Evolutionary conservation across 2,113 vertebrate genomes (phyloP).

Genomic region (Tricholaema leucomelas): DNA sequence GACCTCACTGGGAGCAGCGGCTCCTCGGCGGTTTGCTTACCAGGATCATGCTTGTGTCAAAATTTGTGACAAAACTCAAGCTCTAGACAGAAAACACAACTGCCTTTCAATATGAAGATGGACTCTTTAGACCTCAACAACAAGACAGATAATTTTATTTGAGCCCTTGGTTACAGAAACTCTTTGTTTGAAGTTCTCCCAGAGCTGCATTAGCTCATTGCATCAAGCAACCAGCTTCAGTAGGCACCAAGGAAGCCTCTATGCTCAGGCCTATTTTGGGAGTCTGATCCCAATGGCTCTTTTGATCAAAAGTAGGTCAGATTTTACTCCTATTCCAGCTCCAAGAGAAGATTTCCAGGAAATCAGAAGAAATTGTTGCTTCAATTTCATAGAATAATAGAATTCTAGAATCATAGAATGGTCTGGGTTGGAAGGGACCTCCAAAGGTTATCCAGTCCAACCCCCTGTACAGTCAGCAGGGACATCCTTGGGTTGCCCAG

Average conservation of each 20-base stretch:
- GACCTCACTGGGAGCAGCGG: slow-evolving; percentile 46
- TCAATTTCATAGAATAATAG: neutral
- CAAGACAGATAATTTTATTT: slow-evolving; percentile 46
- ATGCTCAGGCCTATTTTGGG: neutral
- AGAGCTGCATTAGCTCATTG: slow-evolving; percentile 32
- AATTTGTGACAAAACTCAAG: slow-evolving; percentile 18
- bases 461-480: no score
- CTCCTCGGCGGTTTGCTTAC: neutral
- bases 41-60: neutral
- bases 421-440: no score
- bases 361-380: slow-evolving; percentile 24
- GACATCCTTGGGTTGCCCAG: no score
- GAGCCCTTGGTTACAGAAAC: slow-evolving; percentile 9
- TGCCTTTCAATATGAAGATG: slow-evolving; percentile 28
- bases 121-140: slow-evolving; percentile 16
- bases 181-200: slow-evolving; percentile 32
- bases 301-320: slow-evolving; percentile 40
- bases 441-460: no score
- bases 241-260: neutral
- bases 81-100: slow-evolving; percentile 34
- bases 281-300: neutral
- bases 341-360: slow-evolving; percentile 44
- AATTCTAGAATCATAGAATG: no score
- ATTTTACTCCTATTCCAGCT: slow-evolving; percentile 16
- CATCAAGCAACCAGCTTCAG: neutral